Percentiles rank a stretch among this genome's conserved stretches.
Conservation (phyloP, 2,113 vertebrate species). For the rabbit (Oryctolagus cuniculus) region DNA sequence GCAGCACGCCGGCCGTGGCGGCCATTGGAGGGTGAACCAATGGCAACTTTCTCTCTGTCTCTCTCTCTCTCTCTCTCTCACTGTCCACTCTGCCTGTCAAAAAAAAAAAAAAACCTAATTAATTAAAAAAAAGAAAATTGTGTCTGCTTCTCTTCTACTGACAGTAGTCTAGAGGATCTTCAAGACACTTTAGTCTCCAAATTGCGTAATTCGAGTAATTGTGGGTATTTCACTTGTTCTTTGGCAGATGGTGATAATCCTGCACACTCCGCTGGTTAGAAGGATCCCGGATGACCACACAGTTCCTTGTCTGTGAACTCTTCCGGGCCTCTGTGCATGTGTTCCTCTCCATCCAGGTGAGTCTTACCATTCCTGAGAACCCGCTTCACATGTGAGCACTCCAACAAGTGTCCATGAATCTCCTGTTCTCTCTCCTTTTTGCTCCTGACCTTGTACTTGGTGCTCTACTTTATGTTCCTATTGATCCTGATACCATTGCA, state of each 20-base stretch:
- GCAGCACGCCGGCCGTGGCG: no score
- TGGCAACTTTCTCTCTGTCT: no score
- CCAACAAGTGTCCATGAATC: neutral
- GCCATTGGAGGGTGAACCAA: no score
- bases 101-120: no score
- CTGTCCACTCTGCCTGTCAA: no score
- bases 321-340: neutral
- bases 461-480: neutral
- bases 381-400: neutral
- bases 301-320: neutral
- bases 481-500: neutral
- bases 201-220: neutral
- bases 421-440: neutral
- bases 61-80: no score
- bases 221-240: slow-evolving; percentile 20
- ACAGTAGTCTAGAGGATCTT: neutral
- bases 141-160: neutral
- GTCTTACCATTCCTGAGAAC: neutral
- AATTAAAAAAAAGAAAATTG: no score
- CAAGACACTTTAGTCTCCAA: neutral
- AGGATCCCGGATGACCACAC: neutral
- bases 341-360: neutral
- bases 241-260: neutral
- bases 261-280: slow-evolving; percentile 46
- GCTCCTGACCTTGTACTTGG: neutral